Percentiles rank a stretch among this genome's conserved stretches.
These are phyloP conservation scores for Gopherus evgoodei DNA, from an alignment of 2,113 vertebrate species.

Conservation along the genomic window DNA sequence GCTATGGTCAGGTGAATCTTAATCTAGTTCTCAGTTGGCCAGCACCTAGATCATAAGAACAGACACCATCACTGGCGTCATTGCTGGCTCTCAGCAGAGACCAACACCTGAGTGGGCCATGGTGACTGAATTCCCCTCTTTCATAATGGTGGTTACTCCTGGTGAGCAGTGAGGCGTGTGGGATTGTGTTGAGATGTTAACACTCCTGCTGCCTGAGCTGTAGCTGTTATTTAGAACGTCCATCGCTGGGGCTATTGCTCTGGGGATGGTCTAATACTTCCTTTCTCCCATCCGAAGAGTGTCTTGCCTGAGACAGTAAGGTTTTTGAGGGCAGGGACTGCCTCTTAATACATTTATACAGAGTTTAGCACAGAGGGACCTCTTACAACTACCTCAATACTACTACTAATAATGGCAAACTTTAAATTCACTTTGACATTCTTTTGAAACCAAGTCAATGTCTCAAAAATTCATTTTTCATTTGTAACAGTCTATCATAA, in stretches of 20 bases:
- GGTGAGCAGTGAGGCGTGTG: neutral
- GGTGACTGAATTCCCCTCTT: neutral
- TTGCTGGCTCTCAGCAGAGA: neutral
- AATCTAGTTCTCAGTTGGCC: neutral
- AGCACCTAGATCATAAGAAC: neutral
- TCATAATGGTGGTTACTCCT: too few species aligned
- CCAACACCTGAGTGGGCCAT: neutral
- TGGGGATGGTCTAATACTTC: neutral
- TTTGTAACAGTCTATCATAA: slow-evolving; percentile 36
- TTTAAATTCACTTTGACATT: neutral
- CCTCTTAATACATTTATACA: fast-evolving
- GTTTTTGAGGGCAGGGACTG: fast-evolving
- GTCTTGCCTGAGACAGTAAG: neutral
- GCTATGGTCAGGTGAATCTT: neutral
- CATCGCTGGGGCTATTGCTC: neutral
- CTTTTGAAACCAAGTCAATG: neutral
- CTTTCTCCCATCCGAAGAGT: neutral
- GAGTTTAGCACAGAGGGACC: fast-evolving
- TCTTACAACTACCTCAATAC: neutral
- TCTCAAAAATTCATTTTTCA: slow-evolving; percentile 45
- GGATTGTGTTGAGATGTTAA: neutral
- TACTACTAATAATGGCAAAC: neutral
- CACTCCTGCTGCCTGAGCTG: neutral
- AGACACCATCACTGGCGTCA: neutral
- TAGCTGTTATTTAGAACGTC: neutral